A percentile compares a stretch with the other conserved stretches of the same genome.
Conservation (phyloP, 2,888 invertebrate genomes). For the Eubasilissa splendida region DNA sequence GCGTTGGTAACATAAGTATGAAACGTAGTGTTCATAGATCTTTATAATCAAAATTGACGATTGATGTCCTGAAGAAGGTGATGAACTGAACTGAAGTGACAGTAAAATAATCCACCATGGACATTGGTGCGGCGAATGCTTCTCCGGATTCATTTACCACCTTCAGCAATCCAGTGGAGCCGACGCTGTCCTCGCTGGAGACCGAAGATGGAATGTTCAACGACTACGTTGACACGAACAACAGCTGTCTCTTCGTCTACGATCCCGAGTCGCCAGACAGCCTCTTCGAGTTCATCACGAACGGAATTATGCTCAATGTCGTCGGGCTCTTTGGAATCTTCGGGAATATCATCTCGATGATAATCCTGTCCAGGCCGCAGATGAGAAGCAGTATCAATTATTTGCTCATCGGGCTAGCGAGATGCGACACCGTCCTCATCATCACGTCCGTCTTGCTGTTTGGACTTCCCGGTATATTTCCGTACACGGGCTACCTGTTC, state of each 20-base stretch:
- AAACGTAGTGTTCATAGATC: no score
- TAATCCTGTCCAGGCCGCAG: slow-evolving; percentile 92
- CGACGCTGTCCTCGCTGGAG: slow-evolving; percentile 41
- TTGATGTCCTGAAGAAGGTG: neutral
- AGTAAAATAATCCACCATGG: slow-evolving; percentile 35
- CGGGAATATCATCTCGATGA: slow-evolving; percentile 92
- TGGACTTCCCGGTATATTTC: slow-evolving; percentile 88
- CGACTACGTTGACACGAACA: slow-evolving; percentile 44
- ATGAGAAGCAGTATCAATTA: slow-evolving; percentile 98
- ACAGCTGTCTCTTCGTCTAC: slow-evolving; percentile 51
- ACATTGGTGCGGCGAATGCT: slow-evolving; percentile 15
- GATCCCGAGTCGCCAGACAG: slow-evolving; percentile 69
- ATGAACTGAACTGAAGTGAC: slow-evolving; percentile 1
- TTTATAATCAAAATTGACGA: neutral
- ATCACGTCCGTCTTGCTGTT: slow-evolving; percentile 89
- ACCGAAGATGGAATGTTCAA: slow-evolving; percentile 18
- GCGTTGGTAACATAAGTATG: no score
- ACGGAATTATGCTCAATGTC: slow-evolving; percentile 85
- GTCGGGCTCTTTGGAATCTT: slow-evolving; percentile 89
- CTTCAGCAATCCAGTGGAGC: slow-evolving; percentile 38
- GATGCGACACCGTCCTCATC: slow-evolving; percentile 93
- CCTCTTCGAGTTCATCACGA: slow-evolving; percentile 85
- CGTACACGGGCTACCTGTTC: slow-evolving; percentile 84
- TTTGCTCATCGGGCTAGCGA: slow-evolving; percentile 92
- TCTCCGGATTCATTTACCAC: slow-evolving; percentile 34